phyloP scores from a whole-genome alignment of 2,113 vertebrate species.

The Mionectes macconnelli region DNA sequence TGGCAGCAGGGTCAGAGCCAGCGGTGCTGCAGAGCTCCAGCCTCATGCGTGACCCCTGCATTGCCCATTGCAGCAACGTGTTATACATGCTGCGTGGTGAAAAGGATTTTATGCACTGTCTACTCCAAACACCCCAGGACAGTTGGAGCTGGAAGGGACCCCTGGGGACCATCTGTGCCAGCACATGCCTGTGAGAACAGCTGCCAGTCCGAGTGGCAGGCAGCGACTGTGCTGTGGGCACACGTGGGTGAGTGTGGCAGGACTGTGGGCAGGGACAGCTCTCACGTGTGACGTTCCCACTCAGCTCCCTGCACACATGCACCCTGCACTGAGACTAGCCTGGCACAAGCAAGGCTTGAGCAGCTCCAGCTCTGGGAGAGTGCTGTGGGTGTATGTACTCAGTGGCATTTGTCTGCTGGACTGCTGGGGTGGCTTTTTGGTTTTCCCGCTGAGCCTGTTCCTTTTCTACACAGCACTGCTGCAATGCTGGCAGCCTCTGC shows the following conservation, averaged over 20 bases:
- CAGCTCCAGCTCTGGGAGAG: background rate
- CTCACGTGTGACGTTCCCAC: background rate
- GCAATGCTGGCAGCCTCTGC: background rate
- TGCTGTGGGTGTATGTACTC: background rate
- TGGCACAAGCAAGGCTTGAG: background rate
- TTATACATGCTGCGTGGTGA: background rate
- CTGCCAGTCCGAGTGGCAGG: background rate
- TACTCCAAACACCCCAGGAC: background rate
- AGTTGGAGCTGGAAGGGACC: background rate
- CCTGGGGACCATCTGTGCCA: background rate
- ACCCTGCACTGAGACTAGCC: rapidly evolving
- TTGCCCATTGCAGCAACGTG: background rate
- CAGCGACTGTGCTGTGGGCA: background rate
- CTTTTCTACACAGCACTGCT: background rate
- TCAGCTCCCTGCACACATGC: background rate
- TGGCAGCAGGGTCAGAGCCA: background rate
- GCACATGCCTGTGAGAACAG: background rate
- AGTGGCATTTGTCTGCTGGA: background rate
- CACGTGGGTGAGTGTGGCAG: background rate
- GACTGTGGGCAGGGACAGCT: background rate
- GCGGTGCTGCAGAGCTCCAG: rapidly evolving
- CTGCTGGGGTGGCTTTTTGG: background rate
- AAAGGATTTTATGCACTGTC: background rate
- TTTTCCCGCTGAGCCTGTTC: background rate
- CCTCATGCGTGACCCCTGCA: background rate